Evolutionary conservation across 2,113 vertebrate species (phyloP), one percentile per base, ranked within the genome.

Genomic region (Indicator indicator): DNA sequence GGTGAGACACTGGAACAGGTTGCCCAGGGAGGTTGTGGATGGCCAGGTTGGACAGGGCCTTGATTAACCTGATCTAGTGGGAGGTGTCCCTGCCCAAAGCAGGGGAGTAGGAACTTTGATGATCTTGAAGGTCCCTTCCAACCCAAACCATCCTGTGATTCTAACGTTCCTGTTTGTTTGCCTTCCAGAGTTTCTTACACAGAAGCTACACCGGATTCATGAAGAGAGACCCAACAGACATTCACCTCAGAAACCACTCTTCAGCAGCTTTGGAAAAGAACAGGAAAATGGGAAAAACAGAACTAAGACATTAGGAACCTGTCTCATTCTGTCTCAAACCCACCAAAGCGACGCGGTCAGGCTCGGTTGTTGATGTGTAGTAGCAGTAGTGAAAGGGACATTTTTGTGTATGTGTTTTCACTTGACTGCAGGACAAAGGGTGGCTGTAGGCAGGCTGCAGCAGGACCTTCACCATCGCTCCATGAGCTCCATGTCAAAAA

Each of bases 311-410:
- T 75, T 79, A 83, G 85, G 73, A 96, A 88, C 63, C 46, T 75
- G 15, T 86, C 46, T 89, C 91, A 88, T 90, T 90, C 94, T 97
- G 91, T 71, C 91, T 74, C 79, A 56, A 91, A 65, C 95, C 92
- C 95, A 92, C 97, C 95, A 95, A 97, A 97, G 95, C 96, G 96
- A 78, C 9, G 50, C 86, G 94, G 13, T 79, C 92, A 44, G 84
- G 94, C 89, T 76, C 91, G 95, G 88, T 92, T 81, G 52, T 92
- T 93, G 64, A 76, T 89, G 58, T 95, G 92, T 93, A 93, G 78
- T 93, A 46, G 79, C 71, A 84, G 74, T 80, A 92, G 89, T 94
- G 60, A 86, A 86, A 73, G 86, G 77, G 95, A 90, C 46, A 44
- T 83, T 83, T 79, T 32, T 69, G 65, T 89, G 82, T 93, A 7